Evolutionary conservation across 2,888 invertebrate species (phyloP).

Genomic region (Cheilosia variabilis): DNA sequence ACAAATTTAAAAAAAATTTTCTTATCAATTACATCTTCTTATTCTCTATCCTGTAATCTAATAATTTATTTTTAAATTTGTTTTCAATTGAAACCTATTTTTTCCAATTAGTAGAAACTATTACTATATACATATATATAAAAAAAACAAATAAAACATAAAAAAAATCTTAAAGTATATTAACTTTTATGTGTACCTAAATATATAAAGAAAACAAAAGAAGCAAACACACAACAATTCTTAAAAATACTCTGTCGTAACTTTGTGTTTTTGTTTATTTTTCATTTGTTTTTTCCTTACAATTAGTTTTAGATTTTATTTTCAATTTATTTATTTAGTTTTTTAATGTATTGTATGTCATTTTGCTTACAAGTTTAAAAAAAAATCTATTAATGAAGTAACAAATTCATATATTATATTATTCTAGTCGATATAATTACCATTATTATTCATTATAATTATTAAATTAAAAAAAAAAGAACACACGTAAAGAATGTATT

Average conservation of each 20-base stretch:
- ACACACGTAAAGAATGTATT: constrained; percentile 47
- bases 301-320: constrained; percentile 42
- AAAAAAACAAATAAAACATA: constrained; percentile 21
- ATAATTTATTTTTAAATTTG: constrained; percentile 22
- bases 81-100: constrained; percentile 20
- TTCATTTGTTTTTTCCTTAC: constrained; percentile 11
- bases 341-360: constrained; percentile 37
- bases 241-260: constrained; percentile 42
- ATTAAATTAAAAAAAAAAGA: constrained; percentile 60
- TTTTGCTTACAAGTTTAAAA: constrained; percentile 41
- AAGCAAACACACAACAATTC: constrained; percentile 35
- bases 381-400: constrained; percentile 28
- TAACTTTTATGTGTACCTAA: constrained; percentile 75
- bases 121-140: constrained; percentile 27
- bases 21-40: constrained; percentile 58
- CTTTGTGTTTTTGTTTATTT: constrained; percentile 24
- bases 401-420: constrained; percentile 59
- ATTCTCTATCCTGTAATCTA: constrained; percentile 64
- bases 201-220: constrained; percentile 54
- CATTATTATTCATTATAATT: constrained; percentile 67
- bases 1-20: constrained; percentile 33
- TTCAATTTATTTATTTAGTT: constrained; percentile 41
- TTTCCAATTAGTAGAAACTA: constrained; percentile 58
- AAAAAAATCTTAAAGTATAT: constrained; percentile 44
- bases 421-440: constrained; percentile 71